These are phyloP conservation scores for Labeo rohita DNA, from an alignment of 2,113 vertebrate species.

Conservation along the genomic window DNA sequence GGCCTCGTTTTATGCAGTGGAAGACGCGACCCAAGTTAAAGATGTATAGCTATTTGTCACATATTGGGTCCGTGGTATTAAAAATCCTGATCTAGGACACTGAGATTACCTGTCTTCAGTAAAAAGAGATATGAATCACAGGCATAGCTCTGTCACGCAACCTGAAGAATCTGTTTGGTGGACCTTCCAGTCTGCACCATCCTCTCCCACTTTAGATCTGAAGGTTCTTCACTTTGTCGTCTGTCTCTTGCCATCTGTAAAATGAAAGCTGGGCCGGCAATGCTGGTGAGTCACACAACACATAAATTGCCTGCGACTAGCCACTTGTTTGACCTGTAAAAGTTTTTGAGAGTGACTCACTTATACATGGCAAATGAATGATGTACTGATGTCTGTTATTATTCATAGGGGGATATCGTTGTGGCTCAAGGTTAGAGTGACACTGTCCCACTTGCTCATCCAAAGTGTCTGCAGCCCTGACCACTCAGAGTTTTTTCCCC, in stretches of 20 bases:
- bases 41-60: not conserved
- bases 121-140: constrained; percentile 29
- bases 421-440: constrained; percentile 38
- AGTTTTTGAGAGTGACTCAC: constrained; percentile 14
- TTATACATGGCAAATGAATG: constrained; percentile 3
- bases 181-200: not conserved
- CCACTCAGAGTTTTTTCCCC: not conserved
- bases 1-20: not conserved
- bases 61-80: not conserved
- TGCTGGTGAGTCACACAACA: constrained; percentile 32
- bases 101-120: not conserved
- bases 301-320: not conserved
- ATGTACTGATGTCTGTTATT: constrained; percentile 9
- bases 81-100: not conserved
- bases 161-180: constrained; percentile 30
- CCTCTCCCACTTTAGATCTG: constrained; percentile 22
- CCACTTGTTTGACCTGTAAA: constrained; percentile 29
- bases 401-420: constrained; percentile 6
- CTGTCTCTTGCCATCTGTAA: constrained; percentile 39
- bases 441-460: not conserved
- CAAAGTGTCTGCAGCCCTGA: not conserved
- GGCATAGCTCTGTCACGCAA: not conserved
- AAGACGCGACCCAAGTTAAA: not conserved
- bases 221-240: constrained; percentile 31
- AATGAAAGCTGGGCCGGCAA: not conserved